phyloP scores from a whole-genome alignment of 2,113 vertebrate species.

The Conger conger region DNA sequence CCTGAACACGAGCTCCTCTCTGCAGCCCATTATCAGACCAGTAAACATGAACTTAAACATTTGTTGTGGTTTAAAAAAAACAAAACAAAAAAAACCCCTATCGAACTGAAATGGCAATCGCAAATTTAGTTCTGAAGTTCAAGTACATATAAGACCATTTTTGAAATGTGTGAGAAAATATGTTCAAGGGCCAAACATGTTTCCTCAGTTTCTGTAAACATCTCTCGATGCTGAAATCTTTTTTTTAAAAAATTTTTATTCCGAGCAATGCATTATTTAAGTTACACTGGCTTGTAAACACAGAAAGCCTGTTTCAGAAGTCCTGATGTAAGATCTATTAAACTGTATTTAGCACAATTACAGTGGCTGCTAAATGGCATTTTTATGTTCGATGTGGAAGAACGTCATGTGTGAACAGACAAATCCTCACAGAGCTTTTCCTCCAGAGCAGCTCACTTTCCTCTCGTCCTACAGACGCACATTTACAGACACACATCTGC shows the following conservation, averaged over 20 bases:
- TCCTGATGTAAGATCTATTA: background rate
- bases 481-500: background rate
- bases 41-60: background rate
- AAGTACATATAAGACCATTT: background rate
- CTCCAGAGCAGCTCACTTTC: background rate
- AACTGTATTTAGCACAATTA: background rate
- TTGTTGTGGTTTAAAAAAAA: background rate
- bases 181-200: background rate
- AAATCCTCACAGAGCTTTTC: slow-evolving; percentile 18
- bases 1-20: background rate
- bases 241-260: background rate
- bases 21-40: background rate
- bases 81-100: background rate
- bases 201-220: background rate
- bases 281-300: background rate
- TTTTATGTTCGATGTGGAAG: background rate
- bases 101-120: no score
- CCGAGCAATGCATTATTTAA: background rate
- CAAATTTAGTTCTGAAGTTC: no score
- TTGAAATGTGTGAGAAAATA: background rate
- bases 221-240: background rate
- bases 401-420: background rate
- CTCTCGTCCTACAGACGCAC: background rate
- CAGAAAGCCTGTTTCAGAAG: background rate
- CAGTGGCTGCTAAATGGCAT: background rate